Conservation (phyloP, 2,888 invertebrate species). For the Poecilobothrus nobilitatus region DNA sequence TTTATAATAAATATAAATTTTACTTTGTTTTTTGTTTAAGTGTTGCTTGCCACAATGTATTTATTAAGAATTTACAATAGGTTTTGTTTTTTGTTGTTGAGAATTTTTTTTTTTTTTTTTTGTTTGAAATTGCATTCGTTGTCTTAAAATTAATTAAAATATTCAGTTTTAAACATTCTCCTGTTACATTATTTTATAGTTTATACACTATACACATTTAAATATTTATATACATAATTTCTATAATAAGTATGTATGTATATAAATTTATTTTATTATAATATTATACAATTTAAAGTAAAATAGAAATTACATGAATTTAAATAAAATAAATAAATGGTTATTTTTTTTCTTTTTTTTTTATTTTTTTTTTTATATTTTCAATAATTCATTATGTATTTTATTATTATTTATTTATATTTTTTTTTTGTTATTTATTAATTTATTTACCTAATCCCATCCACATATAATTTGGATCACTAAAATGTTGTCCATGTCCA, state of each 20-base stretch:
- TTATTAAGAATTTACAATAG: no score
- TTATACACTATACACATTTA: neutral
- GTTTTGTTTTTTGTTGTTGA: no score
- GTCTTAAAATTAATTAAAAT: neutral
- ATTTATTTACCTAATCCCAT: slow-evolving; percentile 50
- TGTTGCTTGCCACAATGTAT: no score
- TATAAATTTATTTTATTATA: neutral
- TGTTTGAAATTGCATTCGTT: slow-evolving; percentile 11
- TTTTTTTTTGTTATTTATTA: slow-evolving; percentile 4
- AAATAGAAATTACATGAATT: neutral
- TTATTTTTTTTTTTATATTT: no score
- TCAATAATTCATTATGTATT: neutral
- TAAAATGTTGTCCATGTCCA: slow-evolving; percentile 52
- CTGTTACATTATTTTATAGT: neutral
- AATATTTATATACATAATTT: neutral
- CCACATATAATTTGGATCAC: slow-evolving; percentile 59
- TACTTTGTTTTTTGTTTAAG: slow-evolving; percentile 14
- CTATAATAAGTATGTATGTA: no score
- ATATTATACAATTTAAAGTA: neutral
- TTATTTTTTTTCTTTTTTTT: no score
- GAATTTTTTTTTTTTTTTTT: neutral
- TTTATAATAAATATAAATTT: neutral
- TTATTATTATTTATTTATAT: no score
- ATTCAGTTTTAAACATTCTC: neutral
- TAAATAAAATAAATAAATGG: neutral